Conservation (phyloP, 92 coral and sea anemone genomes). For the Hydrozoanthus gracilis region DNA sequence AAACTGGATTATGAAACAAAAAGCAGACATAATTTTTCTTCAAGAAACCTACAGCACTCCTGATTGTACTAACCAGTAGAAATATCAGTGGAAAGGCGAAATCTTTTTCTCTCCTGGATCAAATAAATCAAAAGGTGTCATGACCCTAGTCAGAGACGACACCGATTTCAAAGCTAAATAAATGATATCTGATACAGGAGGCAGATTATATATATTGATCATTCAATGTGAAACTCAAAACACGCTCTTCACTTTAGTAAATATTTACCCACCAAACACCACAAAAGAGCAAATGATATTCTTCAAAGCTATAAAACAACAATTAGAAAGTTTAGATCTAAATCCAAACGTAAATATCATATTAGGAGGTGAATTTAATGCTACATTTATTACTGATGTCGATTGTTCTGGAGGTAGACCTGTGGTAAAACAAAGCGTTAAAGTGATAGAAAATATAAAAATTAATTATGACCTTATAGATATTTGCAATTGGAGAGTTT, state of each 20-base stretch:
- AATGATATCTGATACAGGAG: conserved; percentile 10
- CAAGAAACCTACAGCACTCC: conserved; percentile 21
- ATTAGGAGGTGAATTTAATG: conserved; percentile 52
- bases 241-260: conserved; percentile 32
- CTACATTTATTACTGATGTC: conserved; percentile 32
- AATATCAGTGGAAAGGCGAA: conserved; percentile 46
- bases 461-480: conserved; percentile 31
- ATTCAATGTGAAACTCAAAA: conserved; percentile 21
- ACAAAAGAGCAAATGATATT: conserved; percentile 40
- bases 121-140: conserved; percentile 36
- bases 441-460: conserved; percentile 22
- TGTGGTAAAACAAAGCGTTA: conserved; percentile 28
- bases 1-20: conserved; percentile 37
- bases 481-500: conserved; percentile 29
- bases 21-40: neutral
- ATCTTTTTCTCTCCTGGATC: conserved; percentile 33
- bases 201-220: conserved; percentile 36
- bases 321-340: conserved; percentile 25
- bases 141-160: conserved; percentile 25
- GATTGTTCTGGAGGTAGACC: conserved; percentile 59
- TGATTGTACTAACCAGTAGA: conserved; percentile 23
- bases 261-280: conserved; percentile 53
- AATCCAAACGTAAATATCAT: conserved; percentile 20
- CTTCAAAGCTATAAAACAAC: conserved; percentile 22
- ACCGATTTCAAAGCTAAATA: conserved; percentile 38